Evolutionary conservation across 2,888 invertebrate genomes (phyloP), one percentile per base, ranked within the genome.

Genomic region (Eurois occulta): DNA sequence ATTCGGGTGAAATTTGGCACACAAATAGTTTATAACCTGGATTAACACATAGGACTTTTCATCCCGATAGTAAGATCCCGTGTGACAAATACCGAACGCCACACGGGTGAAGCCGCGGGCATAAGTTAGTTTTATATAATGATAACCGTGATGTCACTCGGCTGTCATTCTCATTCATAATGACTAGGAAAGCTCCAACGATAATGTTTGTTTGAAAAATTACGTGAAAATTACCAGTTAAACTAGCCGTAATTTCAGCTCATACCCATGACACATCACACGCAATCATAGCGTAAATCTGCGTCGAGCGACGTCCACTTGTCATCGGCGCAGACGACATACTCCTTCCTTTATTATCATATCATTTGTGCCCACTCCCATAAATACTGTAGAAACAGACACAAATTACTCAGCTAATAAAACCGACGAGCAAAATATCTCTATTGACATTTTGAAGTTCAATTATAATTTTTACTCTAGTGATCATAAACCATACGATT

Each of bases 261-360:
- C 77, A 60, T 65, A 60, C 66, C 66, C 79, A 71, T 86, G 84
- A 83, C 69, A 86, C 86, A 83, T 78, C 72, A 84, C 73, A 69
- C 71, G 79, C 86, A 77, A 86, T 86, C 86, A 79, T 82, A 81
- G 74, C 81, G 87, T 86, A 87, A 86, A 87, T 86, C 79, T 85
- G 79, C 76, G 80, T 52, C 68, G 66, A 66, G 83, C 74, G 87
- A 85, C 87, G 87, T 88, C 89, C 88, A 91, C 91, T 89, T 89
- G 90, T 89, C 91, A 88, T 82, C 85, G 86, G 83, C 81, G 80
- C 77, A 85, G 80, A 80, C 80, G 83, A 85, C 86, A 81, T 87
- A 85, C 85, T 90, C 87, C 91, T 90, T 90, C 91, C 91, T 89
- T 89, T 88, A 92, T 91, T 91, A 90, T 81, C 90, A 91, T 91